Percentiles rank a stretch among this genome's conserved stretches.
phyloP scores from a whole-genome alignment of 35 echinoderm and acorn worm species.

The Lytechinus variegatus region DNA sequence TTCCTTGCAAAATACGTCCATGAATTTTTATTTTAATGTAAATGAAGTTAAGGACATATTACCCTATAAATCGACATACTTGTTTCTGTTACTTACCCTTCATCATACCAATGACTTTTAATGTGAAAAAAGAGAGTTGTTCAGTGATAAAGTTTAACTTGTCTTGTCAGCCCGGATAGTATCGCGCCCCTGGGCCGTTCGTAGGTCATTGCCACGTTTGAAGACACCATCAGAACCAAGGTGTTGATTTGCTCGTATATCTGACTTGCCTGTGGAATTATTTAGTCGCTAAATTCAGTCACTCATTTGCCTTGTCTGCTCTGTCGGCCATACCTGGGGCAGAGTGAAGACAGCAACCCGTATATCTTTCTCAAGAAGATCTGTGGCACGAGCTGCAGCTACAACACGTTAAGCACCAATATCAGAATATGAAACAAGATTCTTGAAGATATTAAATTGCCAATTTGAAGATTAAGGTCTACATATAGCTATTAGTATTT shows the following conservation, averaged over 20 bases:
- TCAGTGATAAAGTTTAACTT: neutral
- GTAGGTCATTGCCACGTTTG: neutral
- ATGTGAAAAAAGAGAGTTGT: neutral
- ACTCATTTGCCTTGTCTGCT: neutral
- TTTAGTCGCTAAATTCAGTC: neutral
- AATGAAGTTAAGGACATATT: neutral
- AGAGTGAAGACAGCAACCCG: neutral
- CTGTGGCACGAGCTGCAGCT: neutral
- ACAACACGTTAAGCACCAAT: neutral
- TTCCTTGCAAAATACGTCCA: neutral
- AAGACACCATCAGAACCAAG: neutral
- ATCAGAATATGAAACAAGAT: neutral
- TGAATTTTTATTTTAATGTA: neutral
- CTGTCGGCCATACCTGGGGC: neutral
- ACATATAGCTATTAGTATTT: no score
- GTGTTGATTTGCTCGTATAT: neutral
- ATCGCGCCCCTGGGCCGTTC: neutral
- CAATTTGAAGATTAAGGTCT: no score
- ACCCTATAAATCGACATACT: neutral
- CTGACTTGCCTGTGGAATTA: neutral
- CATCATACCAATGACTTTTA: neutral
- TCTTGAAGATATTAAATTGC: neutral
- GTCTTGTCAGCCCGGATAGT: neutral
- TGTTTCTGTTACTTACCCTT: neutral
- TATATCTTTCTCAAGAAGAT: slow-evolving; percentile 4